A percentile compares a stretch with the other conserved stretches of the same genome.
These are phyloP conservation scores for Cherax destructor DNA, from an alignment of 1,140 invertebrate species.

Conservation along the genomic window DNA sequence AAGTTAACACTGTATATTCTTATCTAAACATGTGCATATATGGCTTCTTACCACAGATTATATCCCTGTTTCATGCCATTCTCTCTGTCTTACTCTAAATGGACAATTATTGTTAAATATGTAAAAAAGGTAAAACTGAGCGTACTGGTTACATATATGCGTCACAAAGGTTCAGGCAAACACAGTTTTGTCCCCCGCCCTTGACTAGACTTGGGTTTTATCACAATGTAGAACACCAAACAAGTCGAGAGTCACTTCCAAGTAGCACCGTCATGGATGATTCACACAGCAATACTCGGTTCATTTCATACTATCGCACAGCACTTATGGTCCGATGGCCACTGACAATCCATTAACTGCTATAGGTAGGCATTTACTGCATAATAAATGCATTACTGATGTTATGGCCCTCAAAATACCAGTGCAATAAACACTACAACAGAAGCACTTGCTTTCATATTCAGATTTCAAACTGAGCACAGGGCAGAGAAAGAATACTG, in stretches of 20 bases:
- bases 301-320: constrained; percentile 64
- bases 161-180: constrained; percentile 61
- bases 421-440: constrained; percentile 60
- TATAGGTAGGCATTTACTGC: constrained; percentile 60
- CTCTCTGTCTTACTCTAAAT: constrained; percentile 60
- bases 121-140: constrained; percentile 63
- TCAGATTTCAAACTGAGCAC: constrained; percentile 53
- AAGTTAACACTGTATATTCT: not conserved
- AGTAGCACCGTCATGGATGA: constrained; percentile 68
- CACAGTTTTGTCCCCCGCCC: constrained; percentile 66
- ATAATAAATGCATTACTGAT: constrained; percentile 60
- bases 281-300: constrained; percentile 66
- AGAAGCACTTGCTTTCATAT: constrained; percentile 58
- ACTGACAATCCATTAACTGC: constrained; percentile 60
- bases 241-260: constrained; percentile 69
- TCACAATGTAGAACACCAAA: constrained; percentile 67
- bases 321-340: constrained; percentile 64
- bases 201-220: constrained; percentile 66
- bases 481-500: constrained; percentile 66
- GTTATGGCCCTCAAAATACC: constrained; percentile 60
- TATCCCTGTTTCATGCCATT: constrained; percentile 29
- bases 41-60: not conserved
- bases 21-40: not conserved
- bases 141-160: constrained; percentile 66
- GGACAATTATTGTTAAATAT: constrained; percentile 49